Base-by-base conservation (phyloP, 2,888 invertebrate genomes). In the Dynastes grantii region DNA sequence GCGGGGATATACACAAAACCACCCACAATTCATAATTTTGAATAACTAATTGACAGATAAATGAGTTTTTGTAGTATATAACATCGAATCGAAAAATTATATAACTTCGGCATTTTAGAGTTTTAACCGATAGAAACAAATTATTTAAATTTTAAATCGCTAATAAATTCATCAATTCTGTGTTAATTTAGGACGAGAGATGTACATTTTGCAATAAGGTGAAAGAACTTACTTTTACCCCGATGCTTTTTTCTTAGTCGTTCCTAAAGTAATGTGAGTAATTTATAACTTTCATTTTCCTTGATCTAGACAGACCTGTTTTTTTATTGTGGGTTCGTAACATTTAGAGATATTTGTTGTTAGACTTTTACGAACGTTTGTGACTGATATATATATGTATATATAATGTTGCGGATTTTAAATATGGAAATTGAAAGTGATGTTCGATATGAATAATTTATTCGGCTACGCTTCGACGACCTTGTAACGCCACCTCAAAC, bases 391-490 rank as follows among this genome's bases (percentile, higher is more conserved):
- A 45, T 29, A 29, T 29, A 3, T 29, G 3, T 29, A 29, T 29
- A 29, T 29, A 29, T 27, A 61, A 61, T 61, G 63, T 73, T 27
- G 68, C 68, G 49, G 29, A 68, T 68, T 51, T 68, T 51, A 63
- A 61, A 75, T 75, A 75, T 75, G 73, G 61, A 75, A 75, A 75
- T 75, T 75, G 73, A 75, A 75, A 63, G 61, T 45, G 73, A 75
- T 75, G 73, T 40, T 75, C 73, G 61, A 40, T 22, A 75, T 75
- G 73, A 61, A 61, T 75, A 75, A 71, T 75, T 75, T 75, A 40
- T 37, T 32, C 27, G 11, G 55, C 45, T 45, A 45, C 61, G 61
- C 27, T 40, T 2, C 45, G 45, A 22, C 45, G 16, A 75, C 61
- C 61, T 75, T 75, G 73, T 61, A 40, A 61, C 40, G 1, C 13